These are phyloP conservation scores for Elgaria multicarinata DNA, from an alignment of 2,113 vertebrate genomes.

Conservation along the genomic window DNA sequence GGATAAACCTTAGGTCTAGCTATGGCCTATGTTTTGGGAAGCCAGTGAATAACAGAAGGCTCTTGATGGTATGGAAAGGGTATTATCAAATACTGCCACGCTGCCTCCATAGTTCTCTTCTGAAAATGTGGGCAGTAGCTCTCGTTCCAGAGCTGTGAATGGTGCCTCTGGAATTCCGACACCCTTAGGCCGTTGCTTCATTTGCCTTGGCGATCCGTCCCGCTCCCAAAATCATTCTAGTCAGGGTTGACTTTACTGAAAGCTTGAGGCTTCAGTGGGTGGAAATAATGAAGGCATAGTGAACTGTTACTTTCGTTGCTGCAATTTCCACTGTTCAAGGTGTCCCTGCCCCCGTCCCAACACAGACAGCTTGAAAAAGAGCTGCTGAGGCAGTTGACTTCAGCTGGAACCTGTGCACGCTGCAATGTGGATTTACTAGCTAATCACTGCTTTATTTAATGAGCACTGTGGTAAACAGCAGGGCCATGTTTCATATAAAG, in stretches of 20 bases:
- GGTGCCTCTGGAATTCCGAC: background rate
- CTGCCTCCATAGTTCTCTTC: too few species aligned
- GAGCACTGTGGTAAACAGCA: conserved; percentile 44
- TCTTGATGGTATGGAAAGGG: too few species aligned
- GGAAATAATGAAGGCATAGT: background rate
- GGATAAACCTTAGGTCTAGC: too few species aligned
- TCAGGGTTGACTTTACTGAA: background rate
- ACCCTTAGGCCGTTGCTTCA: background rate
- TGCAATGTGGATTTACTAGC: conserved; percentile 18
- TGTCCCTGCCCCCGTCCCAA: background rate
- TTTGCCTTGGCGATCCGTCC: too few species aligned
- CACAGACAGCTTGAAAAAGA: background rate
- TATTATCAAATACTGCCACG: too few species aligned
- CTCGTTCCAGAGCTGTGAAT: background rate
- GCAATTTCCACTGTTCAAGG: conserved; percentile 8
- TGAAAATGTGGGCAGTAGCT: too few species aligned
- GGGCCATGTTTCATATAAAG: conserved; percentile 54
- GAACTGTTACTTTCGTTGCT: background rate
- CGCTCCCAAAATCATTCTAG: background rate
- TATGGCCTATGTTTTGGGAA: too few species aligned
- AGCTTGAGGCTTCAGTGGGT: background rate
- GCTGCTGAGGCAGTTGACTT: conserved; percentile 42
- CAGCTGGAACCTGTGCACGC: conserved; percentile 27
- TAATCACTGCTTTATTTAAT: conserved; percentile 61
- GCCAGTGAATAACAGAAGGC: too few species aligned